A percentile compares a stretch with the other conserved stretches of the same genome.
phyloP scores from a whole-genome alignment of 2,113 vertebrate species.

The Candoia aspera region DNA sequence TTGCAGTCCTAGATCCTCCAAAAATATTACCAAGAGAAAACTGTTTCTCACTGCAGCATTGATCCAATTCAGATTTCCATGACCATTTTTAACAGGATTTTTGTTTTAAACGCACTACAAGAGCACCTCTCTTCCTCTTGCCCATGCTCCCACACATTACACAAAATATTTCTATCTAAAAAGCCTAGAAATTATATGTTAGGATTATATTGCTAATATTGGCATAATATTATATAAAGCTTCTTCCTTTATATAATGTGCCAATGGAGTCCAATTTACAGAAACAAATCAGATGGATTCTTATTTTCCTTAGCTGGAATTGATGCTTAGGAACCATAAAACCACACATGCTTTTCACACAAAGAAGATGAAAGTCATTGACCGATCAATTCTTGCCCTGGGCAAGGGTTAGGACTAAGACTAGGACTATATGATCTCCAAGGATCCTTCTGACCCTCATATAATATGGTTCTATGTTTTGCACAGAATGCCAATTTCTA shows the following conservation, averaged over 20 bases:
- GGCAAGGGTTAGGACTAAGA: neutral
- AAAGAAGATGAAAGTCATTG: constrained; percentile 20
- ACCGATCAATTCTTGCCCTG: constrained; percentile 31
- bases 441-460: neutral
- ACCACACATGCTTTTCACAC: constrained; percentile 8
- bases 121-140: too few relatives aligned
- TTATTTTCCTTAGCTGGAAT: constrained; percentile 41
- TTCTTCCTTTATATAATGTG: constrained; percentile 47
- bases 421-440: too few relatives aligned
- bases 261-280: constrained; percentile 26
- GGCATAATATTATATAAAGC: neutral
- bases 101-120: neutral
- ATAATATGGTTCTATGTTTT: neutral
- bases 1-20: too few relatives aligned
- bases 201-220: neutral
- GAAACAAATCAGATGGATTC: constrained; percentile 44
- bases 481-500: constrained; percentile 50
- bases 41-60: neutral
- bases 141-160: too few relatives aligned
- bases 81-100: neutral
- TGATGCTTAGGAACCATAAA: constrained; percentile 27
- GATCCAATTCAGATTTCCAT: neutral
- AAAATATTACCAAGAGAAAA: neutral
- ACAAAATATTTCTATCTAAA: neutral
- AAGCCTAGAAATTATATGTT: neutral